These are phyloP conservation scores for Nephrotoma guestfalica DNA, from an alignment of 2,888 invertebrate genomes.

Conservation along the genomic window DNA sequence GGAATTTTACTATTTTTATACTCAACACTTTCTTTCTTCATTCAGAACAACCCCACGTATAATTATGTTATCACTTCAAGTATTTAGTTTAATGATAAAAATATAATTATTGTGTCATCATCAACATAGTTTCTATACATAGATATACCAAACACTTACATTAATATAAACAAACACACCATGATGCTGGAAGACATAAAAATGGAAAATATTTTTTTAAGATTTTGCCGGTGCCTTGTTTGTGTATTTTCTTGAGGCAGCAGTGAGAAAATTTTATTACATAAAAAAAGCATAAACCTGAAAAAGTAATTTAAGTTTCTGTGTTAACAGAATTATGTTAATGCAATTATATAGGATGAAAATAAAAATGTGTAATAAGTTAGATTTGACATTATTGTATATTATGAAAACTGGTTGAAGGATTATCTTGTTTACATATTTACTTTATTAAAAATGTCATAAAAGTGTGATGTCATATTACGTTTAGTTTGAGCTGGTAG, in stretches of 20 bases:
- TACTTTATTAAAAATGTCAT: not conserved
- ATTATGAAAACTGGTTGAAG: not conserved
- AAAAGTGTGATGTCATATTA: too few relatives aligned
- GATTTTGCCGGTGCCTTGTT: not conserved
- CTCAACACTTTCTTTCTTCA: not conserved
- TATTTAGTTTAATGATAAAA: not conserved
- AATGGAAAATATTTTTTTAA: not conserved
- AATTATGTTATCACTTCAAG: not conserved
- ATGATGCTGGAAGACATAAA: not conserved
- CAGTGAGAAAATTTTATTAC: not conserved
- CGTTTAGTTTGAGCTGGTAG: too few relatives aligned
- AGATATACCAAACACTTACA: not conserved
- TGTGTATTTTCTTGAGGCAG: not conserved
- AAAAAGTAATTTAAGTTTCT: not conserved
- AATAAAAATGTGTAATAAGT: not conserved
- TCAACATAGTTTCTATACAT: not conserved
- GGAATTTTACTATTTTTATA: not conserved
- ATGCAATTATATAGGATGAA: not conserved
- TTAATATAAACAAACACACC: not conserved
- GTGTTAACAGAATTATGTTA: not conserved
- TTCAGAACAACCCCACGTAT: not conserved
- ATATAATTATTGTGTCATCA: not conserved
- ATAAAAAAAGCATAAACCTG: not conserved
- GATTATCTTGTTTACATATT: not conserved
- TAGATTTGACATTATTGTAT: not conserved